Percentiles rank a stretch among this genome's conserved stretches.
Evolutionary conservation across 2,888 invertebrate species (phyloP).

Genomic region (Cheilosia urbana): DNA sequence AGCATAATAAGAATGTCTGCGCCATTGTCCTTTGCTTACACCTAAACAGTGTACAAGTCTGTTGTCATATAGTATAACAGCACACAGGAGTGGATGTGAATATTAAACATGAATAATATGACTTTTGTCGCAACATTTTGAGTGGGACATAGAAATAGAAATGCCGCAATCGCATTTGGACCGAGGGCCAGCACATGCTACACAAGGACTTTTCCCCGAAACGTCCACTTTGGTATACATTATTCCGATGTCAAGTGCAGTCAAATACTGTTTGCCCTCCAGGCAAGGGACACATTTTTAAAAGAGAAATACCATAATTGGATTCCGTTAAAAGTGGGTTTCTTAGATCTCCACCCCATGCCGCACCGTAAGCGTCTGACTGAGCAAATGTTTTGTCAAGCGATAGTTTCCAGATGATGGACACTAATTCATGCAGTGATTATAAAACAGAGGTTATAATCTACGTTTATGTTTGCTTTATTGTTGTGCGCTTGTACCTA

Average conservation of each 20-base stretch:
- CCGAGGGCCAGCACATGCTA: neutral
- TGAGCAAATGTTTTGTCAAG: slow-evolving; percentile 34
- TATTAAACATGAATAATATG: slow-evolving; percentile 13
- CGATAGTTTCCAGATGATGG: slow-evolving; percentile 42
- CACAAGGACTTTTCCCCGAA: slow-evolving; percentile 23
- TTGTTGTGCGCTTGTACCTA: neutral
- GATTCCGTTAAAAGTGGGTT: slow-evolving; percentile 46
- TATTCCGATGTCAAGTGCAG: slow-evolving; percentile 28
- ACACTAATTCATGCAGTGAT: slow-evolving; percentile 59
- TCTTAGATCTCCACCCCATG: slow-evolving; percentile 2
- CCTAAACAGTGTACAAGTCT: neutral
- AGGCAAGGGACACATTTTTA: neutral
- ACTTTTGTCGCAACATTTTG: slow-evolving; percentile 61
- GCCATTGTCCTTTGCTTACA: slow-evolving; percentile 38
- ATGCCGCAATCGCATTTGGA: slow-evolving; percentile 46
- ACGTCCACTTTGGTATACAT: neutral
- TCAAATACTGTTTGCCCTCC: slow-evolving; percentile 8
- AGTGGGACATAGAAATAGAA: slow-evolving; percentile 15
- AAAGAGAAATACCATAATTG: slow-evolving; percentile 33
- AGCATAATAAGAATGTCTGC: slow-evolving; percentile 47
- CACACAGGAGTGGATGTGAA: slow-evolving; percentile 10
- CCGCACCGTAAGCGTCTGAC: slow-evolving; percentile 32
- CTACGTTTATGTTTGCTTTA: slow-evolving; percentile 26
- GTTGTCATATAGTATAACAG: neutral
- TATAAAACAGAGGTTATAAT: slow-evolving; percentile 44